These are phyloP conservation scores for Trachops cirrhosus DNA, from an alignment of 2,797 vertebrate species.

Conservation along the genomic window DNA sequence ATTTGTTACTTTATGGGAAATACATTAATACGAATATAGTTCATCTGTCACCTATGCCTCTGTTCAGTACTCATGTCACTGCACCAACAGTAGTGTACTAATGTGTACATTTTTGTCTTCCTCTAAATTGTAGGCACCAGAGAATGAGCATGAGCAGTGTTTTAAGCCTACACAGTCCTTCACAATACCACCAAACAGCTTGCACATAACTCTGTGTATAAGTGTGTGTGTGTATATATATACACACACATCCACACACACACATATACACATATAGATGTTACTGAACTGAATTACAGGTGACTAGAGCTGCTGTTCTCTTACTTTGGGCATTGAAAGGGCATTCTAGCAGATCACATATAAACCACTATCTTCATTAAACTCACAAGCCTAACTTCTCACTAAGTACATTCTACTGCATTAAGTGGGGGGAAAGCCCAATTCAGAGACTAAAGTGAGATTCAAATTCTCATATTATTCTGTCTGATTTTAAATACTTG, in stretches of 20 bases:
- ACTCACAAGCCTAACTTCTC: not conserved
- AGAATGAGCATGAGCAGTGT: not conserved
- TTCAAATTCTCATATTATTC: not conserved
- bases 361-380: not conserved
- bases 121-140: not conserved
- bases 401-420: not conserved
- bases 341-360: not conserved
- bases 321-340: not conserved
- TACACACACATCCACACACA: too few species aligned
- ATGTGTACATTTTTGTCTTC: not conserved
- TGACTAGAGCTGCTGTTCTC: not conserved
- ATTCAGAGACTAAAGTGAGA: not conserved
- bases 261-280: not conserved
- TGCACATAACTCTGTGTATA: not conserved
- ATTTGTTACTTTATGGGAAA: not conserved
- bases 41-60: not conserved
- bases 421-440: not conserved
- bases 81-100: not conserved
- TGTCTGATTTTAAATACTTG: not conserved
- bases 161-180: not conserved
- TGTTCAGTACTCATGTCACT: not conserved
- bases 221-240: too few species aligned
- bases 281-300: not conserved
- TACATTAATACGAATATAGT: not conserved
- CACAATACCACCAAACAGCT: not conserved